Evolutionary conservation across 2,797 vertebrate genomes (phyloP), one percentile per base, ranked within the genome.

Genomic region (Coendou prehensilis): DNA sequence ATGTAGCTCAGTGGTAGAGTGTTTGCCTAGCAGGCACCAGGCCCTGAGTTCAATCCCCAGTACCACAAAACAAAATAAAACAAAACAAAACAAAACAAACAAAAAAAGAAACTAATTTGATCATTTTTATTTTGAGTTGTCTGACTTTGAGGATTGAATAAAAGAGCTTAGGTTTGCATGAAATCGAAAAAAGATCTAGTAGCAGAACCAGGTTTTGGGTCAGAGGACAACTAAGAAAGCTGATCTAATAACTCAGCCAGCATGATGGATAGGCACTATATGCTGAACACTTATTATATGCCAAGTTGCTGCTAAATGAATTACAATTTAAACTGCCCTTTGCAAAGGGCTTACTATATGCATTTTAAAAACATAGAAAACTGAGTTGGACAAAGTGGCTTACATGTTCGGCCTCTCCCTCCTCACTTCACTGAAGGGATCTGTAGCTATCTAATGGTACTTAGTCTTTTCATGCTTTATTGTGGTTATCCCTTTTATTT

Each of bases 71-170:
- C 26, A 61, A 61, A 26, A 59, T 6, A 5, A 6, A 59, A 59
- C 22, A 59, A 30, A 47, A 56, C 3, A 64, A 33, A 64, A 64
- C 14, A 6, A 33, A 64, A 33, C 4, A 14, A 64, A 64, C 22
- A n/a, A 33, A 52, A 56, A 75, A 50, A 64, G 75, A 76, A 47
- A 54, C 15, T 11, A 61, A 63, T 59, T 83, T 93, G 41, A 61
- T 37, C 9, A 56, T 17, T 92, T 37, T 73, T 82, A 20, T 91
- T 93, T 95, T 85, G 33, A 96, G 64, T n/a, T 56, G 5, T 75
- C 14, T 64, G 26, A 75, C 14, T 64, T 45, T 33, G 47, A 3
- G 2, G 7, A 79, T 71, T 91, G 18, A 63, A 45, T 28, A 80
- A 63, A 80, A 64, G 54, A 92, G 5, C 5, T 26, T 14, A 54